A percentile compares a stretch with the other conserved stretches of the same genome.
Conservation (phyloP, 2,113 vertebrate genomes). For the Rhynchopsitta pachyrhyncha region DNA sequence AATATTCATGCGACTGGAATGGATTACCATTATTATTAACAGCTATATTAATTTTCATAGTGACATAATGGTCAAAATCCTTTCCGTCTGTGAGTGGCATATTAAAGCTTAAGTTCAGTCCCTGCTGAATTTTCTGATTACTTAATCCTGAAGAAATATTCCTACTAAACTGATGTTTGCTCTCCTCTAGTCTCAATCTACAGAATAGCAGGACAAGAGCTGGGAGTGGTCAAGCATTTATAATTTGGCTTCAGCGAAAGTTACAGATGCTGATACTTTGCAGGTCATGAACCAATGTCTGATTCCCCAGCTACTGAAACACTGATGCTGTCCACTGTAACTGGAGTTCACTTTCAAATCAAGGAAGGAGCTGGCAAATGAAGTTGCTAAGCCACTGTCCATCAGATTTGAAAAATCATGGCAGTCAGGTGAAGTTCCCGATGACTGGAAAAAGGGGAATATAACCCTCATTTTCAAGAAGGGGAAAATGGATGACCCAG, state of each 20-base stretch:
- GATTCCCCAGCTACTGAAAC: not conserved
- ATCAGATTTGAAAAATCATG: too few species aligned
- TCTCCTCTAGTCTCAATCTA: not conserved
- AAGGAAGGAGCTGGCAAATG: not conserved
- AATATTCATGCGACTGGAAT: not conserved
- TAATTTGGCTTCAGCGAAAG: constrained; percentile 12
- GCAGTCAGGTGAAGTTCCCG: too few species aligned
- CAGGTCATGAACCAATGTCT: not conserved
- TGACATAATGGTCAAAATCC: not conserved
- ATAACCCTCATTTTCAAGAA: too few species aligned
- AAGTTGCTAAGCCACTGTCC: too few species aligned
- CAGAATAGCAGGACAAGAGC: not conserved
- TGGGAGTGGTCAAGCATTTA: not conserved
- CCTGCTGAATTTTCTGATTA: not conserved
- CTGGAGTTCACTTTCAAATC: not conserved
- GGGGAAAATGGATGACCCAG: too few species aligned
- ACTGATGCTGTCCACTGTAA: not conserved
- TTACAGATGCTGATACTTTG: not conserved
- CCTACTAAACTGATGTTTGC: not conserved
- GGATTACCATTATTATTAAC: not conserved
- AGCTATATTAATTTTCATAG: not conserved
- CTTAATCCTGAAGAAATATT: not conserved
- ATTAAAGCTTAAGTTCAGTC: not conserved
- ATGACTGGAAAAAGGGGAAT: too few species aligned
- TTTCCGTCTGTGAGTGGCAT: not conserved